These are phyloP conservation scores for Myrmophylax atrothorax DNA, from an alignment of 2,113 vertebrate species.

Conservation along the genomic window DNA sequence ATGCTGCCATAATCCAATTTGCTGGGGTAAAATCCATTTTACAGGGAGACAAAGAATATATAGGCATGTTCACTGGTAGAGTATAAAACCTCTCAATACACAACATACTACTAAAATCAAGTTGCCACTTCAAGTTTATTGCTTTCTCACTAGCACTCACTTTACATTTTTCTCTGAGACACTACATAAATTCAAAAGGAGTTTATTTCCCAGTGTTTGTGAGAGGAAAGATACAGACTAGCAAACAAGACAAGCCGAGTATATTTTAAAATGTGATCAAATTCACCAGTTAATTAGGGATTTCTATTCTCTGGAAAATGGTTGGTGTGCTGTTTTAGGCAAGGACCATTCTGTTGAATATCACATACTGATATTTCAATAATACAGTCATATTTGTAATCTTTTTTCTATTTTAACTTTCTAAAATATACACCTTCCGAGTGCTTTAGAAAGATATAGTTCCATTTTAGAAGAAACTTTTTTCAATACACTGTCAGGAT, in stretches of 20 bases:
- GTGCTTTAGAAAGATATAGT: background rate
- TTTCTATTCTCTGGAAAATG: background rate
- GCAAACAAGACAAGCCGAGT: background rate
- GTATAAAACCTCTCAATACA: conserved; percentile 8
- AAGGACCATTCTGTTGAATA: background rate
- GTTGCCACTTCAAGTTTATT: background rate
- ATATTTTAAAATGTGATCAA: background rate
- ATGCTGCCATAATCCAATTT: conserved; percentile 19
- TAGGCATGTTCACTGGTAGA: background rate
- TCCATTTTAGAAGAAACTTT: background rate
- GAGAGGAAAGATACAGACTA: background rate
- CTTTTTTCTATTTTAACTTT: background rate
- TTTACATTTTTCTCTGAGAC: background rate
- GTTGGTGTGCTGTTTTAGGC: background rate
- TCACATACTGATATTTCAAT: background rate
- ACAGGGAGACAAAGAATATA: background rate
- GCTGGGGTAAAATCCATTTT: conserved; percentile 9
- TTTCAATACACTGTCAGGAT: background rate
- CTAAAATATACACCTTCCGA: background rate
- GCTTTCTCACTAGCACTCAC: conserved; percentile 15
- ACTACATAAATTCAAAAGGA: background rate
- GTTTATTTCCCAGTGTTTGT: background rate
- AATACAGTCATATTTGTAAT: background rate
- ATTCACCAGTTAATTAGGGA: background rate
- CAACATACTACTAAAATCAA: background rate